Evolutionary conservation across 2,797 vertebrate genomes (phyloP).

Genomic region (Thaleichthys pacificus): DNA sequence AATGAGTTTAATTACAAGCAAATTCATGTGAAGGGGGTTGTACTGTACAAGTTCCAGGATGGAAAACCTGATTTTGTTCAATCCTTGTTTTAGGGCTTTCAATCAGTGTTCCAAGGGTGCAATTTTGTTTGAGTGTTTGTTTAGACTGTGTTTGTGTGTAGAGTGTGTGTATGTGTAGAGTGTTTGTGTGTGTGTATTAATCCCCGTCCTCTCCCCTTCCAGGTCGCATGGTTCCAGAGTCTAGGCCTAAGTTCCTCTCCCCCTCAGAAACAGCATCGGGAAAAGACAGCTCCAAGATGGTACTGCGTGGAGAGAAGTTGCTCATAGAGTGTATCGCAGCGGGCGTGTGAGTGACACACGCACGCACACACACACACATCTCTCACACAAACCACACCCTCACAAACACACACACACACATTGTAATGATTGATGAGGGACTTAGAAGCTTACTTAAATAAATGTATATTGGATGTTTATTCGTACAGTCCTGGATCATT

Average conservation of each 20-base stretch:
- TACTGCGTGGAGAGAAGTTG: slow-evolving; percentile 88
- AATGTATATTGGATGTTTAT: no score
- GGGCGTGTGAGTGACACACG: slow-evolving; percentile 83
- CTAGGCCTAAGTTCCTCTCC: slow-evolving; percentile 88
- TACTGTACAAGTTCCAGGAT: no score
- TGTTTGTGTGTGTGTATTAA: not conserved
- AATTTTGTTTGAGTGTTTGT: not conserved
- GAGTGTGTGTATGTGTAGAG: not conserved
- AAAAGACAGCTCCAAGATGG: slow-evolving; percentile 87
- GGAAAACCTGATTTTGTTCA: no score
- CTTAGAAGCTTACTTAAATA: not conserved
- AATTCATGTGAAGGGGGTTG: no score
- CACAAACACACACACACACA: slow-evolving; percentile 2
- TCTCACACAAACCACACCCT: not conserved
- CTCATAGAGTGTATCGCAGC: slow-evolving; percentile 95
- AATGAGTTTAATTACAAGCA: no score
- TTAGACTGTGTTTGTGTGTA: slow-evolving; percentile 5
- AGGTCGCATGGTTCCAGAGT: slow-evolving; percentile 87
- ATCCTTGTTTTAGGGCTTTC: no score
- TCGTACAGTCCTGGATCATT: no score
- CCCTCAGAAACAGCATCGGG: slow-evolving; percentile 81
- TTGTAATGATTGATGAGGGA: not conserved
- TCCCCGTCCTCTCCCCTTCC: slow-evolving; percentile 42
- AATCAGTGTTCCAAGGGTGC: not conserved
- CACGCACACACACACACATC: slow-evolving; percentile 1